Conservation (phyloP, 64 coral and sea anemone species). For the Porites australiensis region DNA sequence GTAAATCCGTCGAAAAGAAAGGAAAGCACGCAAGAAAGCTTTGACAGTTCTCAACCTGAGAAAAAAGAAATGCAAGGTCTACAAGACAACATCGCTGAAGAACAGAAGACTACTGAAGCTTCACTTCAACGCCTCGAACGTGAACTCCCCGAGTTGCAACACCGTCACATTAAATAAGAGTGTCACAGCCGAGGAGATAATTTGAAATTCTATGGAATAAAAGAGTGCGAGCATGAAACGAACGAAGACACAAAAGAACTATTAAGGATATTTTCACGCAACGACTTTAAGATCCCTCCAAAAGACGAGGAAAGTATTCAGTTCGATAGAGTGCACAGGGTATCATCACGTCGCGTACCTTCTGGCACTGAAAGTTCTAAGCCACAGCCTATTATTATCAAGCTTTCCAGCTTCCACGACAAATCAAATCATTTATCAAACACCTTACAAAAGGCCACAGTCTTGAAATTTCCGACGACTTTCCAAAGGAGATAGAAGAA, state of each 20-base stretch:
- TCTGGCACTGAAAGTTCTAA: neutral
- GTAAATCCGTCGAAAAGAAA: neutral
- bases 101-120: neutral
- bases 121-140: too few relatives aligned
- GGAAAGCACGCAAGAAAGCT: neutral
- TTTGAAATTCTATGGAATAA: conserved; percentile 5
- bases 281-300: neutral
- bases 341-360: neutral
- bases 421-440: neutral
- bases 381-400: neutral
- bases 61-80: neutral
- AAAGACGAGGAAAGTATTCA: neutral
- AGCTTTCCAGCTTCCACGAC: neutral
- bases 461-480: too few relatives aligned
- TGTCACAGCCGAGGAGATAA: neutral
- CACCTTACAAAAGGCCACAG: neutral
- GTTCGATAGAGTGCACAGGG: too few relatives aligned
- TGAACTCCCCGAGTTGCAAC: neutral
- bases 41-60: neutral
- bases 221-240: neutral
- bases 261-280: neutral
- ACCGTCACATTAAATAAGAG: neutral
- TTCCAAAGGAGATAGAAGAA: too few relatives aligned
- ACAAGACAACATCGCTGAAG: neutral
- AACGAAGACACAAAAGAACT: neutral